Base-by-base conservation (phyloP, 2,113 vertebrate species). In the Brachypodius melanocephalos region DNA sequence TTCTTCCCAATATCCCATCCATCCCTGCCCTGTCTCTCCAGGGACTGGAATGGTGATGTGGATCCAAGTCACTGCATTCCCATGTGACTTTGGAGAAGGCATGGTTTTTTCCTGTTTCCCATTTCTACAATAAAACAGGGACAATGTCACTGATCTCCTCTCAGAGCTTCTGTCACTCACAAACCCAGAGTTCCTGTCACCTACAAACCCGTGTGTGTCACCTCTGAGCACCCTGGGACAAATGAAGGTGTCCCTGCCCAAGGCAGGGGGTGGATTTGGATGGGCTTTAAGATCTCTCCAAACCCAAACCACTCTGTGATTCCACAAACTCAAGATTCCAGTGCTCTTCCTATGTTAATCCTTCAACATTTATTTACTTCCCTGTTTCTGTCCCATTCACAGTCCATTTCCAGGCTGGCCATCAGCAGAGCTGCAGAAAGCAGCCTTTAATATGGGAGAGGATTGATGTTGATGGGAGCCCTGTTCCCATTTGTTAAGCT, bases 21-120 rank as follows among this genome's bases (percentile, higher is more conserved):
- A 31, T 0, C 21, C 48, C 48, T 62, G 51, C 25, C 31, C 51
- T 75, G 25, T 25, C 61, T 0, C 52, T 85, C 13, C 9, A 3
- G 14, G 25, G 18, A 7, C 18, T 22, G 67, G 49, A 43, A 25
- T 1, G 16, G 29, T 4, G 36, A 10, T 10, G 10, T 2, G 10
- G 36, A 8, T 42, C 52, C 61, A 31, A 10, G 14, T 10, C 72
- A 20, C 43, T 43, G 48, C 11, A 31, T 25, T 55, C 8, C 42
- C n/a, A 21, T 0, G 0, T 5, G 43, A 15, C 22, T 65, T 14
- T 22, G 32, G 45, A 36, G 57, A 62, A 77, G 22, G 32, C 25
- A 9, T 0, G 24, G 11, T 26, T 14, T 31, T 73, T 43, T 58
- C 20, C 65, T 40, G 7, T 26, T 62, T 22, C 38, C 38, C 3